Conservation (phyloP, 2,888 invertebrate genomes). For the Lepidochitona cinerea region DNA sequence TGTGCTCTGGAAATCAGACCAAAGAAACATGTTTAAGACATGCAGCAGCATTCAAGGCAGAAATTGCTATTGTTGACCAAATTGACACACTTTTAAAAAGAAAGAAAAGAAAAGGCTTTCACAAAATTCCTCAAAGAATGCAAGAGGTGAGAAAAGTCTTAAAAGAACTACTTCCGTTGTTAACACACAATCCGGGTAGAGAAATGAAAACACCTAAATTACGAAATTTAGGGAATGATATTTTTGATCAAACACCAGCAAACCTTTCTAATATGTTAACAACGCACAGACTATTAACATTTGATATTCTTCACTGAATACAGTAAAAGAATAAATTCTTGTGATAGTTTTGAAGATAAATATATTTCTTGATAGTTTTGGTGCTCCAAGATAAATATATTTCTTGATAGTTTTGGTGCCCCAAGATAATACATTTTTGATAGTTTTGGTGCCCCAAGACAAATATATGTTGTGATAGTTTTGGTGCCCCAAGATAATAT, state of each 20-base stretch:
- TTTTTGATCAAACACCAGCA: not conserved
- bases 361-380: too few species aligned
- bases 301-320: not conserved
- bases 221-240: not conserved
- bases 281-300: not conserved
- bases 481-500: too few species aligned
- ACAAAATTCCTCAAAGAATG: not conserved
- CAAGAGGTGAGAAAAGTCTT: not conserved
- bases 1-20: not conserved
- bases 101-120: not conserved
- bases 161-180: not conserved
- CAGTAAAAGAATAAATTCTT: too few species aligned
- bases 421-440: too few species aligned
- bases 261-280: not conserved
- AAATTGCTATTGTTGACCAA: not conserved
- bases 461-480: too few species aligned
- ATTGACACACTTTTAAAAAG: not conserved
- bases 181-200: not conserved
- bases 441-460: too few species aligned
- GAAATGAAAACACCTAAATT: not conserved
- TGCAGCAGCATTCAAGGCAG: not conserved
- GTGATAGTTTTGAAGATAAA: too few species aligned
- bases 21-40: not conserved
- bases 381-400: too few species aligned
- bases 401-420: too few species aligned